A percentile compares a stretch with the other conserved stretches of the same genome.
Evolutionary conservation across 2,888 invertebrate species (phyloP).

Genomic region (Leptopilina drosophilae): DNA sequence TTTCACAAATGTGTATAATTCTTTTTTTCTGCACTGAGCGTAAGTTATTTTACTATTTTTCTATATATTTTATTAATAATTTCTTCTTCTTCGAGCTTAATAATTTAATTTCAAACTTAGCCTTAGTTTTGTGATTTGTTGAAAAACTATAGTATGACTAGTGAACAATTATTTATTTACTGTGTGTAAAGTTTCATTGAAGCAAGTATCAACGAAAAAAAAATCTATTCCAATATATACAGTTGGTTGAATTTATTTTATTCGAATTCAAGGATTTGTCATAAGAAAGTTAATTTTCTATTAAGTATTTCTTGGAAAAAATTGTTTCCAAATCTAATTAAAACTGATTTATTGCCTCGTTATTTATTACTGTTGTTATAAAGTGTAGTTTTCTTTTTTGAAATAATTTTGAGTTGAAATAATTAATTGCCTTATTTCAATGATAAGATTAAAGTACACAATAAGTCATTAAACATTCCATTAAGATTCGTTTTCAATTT

Average conservation of each 20-base stretch:
- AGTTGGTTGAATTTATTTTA: neutral
- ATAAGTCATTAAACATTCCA: too few species aligned
- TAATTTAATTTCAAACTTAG: neutral
- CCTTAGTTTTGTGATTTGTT: neutral
- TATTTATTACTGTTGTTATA: too few species aligned
- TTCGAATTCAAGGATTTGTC: neutral
- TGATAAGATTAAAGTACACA: too few species aligned
- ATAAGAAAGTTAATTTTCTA: too few species aligned
- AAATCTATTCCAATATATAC: neutral
- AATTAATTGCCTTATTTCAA: too few species aligned
- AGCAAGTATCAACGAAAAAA: constrained; percentile 15
- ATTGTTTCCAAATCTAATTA: too few species aligned
- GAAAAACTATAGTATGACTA: neutral
- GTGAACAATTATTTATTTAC: neutral
- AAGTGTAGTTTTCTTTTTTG: too few species aligned
- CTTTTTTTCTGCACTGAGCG: constrained; percentile 11
- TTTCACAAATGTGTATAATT: neutral
- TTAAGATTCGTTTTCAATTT: too few species aligned
- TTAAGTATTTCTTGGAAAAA: too few species aligned
- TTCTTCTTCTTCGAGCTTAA: neutral
- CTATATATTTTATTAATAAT: neutral
- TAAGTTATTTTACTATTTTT: neutral
- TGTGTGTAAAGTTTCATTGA: constrained; percentile 28
- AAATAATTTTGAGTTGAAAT: too few species aligned
- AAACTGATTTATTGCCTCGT: too few species aligned